phyloP scores from a whole-genome alignment of 2,888 invertebrate genomes.

The Candidula unifasciata region DNA sequence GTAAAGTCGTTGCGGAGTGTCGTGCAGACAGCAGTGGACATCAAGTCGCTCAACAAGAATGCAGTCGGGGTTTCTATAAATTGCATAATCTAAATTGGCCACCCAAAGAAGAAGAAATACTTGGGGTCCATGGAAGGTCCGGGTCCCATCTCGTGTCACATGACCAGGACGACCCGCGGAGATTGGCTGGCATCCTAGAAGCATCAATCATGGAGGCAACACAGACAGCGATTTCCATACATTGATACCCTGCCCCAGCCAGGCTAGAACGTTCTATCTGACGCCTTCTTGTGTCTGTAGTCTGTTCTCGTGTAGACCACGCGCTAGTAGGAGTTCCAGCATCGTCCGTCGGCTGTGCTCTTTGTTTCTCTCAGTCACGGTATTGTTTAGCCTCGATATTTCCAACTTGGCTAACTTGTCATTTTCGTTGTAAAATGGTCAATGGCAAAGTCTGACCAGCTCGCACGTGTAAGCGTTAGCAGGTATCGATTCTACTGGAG shows the following conservation, averaged over 20 bases:
- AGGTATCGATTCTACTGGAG: too few relatives aligned
- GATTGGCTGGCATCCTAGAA: slow-evolving; percentile 36
- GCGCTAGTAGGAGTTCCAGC: background rate
- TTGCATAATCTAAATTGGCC: background rate
- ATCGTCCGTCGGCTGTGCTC: background rate
- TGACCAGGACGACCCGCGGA: slow-evolving; percentile 35
- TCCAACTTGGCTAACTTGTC: too few relatives aligned
- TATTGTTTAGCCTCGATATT: too few relatives aligned
- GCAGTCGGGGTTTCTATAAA: background rate
- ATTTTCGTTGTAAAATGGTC: too few relatives aligned
- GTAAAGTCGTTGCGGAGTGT: too few relatives aligned
- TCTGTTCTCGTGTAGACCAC: background rate
- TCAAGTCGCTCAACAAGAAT: background rate
- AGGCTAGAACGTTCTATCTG: slow-evolving; percentile 13
- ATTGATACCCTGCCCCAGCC: background rate
- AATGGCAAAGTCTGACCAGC: too few relatives aligned
- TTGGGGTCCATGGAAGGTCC: background rate
- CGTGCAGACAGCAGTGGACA: too few relatives aligned
- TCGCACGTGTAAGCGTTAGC: too few relatives aligned
- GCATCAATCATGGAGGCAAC: slow-evolving; percentile 35
- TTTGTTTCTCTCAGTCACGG: too few relatives aligned
- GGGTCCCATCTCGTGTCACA: slow-evolving; percentile 26
- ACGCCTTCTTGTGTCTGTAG: background rate
- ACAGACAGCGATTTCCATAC: slow-evolving; percentile 37
- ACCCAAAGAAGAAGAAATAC: background rate